Evolutionary conservation across 1,140 invertebrate species (phyloP), one percentile per base, ranked within the genome.

Genomic region (Zaprionus vittiger): DNA sequence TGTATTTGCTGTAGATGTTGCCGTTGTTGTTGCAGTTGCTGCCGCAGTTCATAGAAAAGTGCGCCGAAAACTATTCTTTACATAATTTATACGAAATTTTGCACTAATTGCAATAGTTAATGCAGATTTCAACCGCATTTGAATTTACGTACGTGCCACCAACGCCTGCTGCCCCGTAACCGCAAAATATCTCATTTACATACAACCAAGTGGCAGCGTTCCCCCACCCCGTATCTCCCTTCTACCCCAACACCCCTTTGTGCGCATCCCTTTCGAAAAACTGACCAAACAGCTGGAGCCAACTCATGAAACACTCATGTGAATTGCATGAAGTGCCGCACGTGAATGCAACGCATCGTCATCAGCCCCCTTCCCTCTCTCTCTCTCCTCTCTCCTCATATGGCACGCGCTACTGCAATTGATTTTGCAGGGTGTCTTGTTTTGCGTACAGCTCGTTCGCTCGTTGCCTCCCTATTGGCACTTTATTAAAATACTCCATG

Each of bases 41-140:
- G 31, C 31, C 31, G 59, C 44, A 84, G 81, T 85, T 90, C 86
- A 89, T 89, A 80, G 81, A 80, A 80, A 84, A 81, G 49, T 79
- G 76, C 80, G 56, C 79, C 81, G 77, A 87, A 87, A 87, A 85
- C 81, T 85, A 89, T 90, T 89, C 85, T 90, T 85, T 89, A 90
- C 85, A 89, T 89, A 89, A 89, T 89, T 89, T 89, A 89, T 89
- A 77, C 79, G 61, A 80, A 90, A 89, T 90, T 89, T 80, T 81
- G 85, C 77, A 90, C 85, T 89, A 89, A 89, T 89, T 89, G 85
- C 85, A 85, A 90, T 90, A 89, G 85, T 89, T 89, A 89, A 89
- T 89, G 84, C 84, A 89, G 84, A 89, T 89, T 89, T 89, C 78
- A 84, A 89, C 84, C 84, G 66, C 84, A 89, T 89, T 81, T 81